Evolutionary conservation across 2,113 vertebrate species (phyloP).

Genomic region (Motacilla tschutschensis): DNA sequence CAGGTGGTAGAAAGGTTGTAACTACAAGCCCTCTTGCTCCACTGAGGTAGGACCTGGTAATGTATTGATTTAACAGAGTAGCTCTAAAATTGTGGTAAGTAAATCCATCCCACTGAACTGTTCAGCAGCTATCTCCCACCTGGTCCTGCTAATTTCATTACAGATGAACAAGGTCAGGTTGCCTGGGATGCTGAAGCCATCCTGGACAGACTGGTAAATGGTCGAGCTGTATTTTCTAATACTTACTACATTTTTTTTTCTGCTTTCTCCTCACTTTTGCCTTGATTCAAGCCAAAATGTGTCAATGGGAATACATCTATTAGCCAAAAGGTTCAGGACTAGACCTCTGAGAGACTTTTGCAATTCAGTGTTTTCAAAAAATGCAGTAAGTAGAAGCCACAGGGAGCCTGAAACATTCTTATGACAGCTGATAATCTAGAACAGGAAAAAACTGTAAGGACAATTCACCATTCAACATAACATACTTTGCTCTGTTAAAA

Average conservation of each 20-base stretch:
- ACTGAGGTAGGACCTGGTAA: neutral
- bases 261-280: neutral
- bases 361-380: constrained; percentile 32
- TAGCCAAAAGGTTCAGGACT: neutral
- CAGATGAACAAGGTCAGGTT: constrained; percentile 1
- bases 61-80: neutral
- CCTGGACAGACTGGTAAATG: neutral
- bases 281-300: neutral
- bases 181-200: constrained; percentile 6
- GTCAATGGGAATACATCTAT: neutral
- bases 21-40: neutral
- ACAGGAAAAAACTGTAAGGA: constrained; percentile 54
- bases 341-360: neutral
- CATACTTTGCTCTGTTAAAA: constrained; percentile 68
- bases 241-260: neutral
- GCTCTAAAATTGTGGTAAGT: constrained; percentile 16
- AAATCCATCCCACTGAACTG: constrained; percentile 13
- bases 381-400: constrained; percentile 4
- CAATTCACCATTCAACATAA: constrained; percentile 56
- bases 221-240: neutral
- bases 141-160: constrained; percentile 30
- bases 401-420: constrained; percentile 44
- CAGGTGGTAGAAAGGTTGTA: neutral
- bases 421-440: constrained; percentile 62
- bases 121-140: neutral